A percentile compares a stretch with the other conserved stretches of the same genome.
These are phyloP conservation scores for Pteria penguin DNA, from an alignment of 2,888 invertebrate genomes.

Conservation along the genomic window DNA sequence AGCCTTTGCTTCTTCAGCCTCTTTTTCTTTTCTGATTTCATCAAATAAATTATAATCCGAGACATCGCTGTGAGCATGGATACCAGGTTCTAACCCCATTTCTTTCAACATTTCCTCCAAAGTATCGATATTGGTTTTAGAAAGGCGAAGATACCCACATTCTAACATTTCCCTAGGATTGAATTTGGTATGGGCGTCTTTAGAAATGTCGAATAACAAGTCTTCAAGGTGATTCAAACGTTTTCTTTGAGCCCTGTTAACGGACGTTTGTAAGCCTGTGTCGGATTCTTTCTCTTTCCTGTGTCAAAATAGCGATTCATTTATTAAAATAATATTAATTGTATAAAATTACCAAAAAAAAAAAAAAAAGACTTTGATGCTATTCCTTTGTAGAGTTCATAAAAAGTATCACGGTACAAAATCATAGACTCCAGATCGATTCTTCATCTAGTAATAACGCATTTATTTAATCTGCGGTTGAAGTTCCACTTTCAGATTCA, in stretches of 20 bases:
- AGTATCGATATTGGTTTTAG: conserved; percentile 58
- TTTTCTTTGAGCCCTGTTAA: conserved; percentile 49
- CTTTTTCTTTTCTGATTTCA: conserved; percentile 17
- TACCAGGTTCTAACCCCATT: conserved; percentile 61
- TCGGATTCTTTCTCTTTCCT: conserved; percentile 6
- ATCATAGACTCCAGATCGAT: too few species aligned
- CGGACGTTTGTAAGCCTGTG: not conserved
- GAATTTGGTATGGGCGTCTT: conserved; percentile 32
- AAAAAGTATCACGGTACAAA: too few species aligned
- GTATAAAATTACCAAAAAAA: too few species aligned
- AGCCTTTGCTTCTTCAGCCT: not conserved
- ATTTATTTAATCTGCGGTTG: too few species aligned
- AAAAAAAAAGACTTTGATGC: too few species aligned
- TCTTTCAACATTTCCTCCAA: conserved; percentile 59
- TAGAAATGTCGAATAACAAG: conserved; percentile 46
- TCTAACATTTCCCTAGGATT: conserved; percentile 57
- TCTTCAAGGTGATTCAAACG: conserved; percentile 57
- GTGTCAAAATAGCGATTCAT: too few species aligned
- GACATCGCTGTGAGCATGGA: conserved; percentile 66
- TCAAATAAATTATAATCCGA: conserved; percentile 55
- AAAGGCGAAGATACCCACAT: conserved; percentile 66
- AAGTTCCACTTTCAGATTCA: too few species aligned
- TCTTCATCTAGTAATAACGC: too few species aligned
- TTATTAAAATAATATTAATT: too few species aligned
- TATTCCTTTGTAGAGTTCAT: too few species aligned